Conservation (phyloP, 2,797 vertebrate species). For the Nannoperca obscura region DNA sequence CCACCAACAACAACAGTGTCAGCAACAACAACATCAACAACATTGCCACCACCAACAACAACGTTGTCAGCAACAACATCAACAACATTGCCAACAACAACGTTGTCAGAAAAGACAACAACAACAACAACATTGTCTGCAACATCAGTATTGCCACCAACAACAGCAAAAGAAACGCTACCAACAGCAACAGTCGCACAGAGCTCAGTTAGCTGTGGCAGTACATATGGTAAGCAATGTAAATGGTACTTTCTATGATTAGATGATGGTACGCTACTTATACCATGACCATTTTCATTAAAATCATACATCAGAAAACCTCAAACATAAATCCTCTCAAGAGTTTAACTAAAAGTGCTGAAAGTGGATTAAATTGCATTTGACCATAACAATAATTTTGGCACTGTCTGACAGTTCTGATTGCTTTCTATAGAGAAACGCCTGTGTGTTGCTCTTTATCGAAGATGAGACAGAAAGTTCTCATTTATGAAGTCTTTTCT, state of each 20-base stretch:
- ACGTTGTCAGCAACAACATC: accelerated
- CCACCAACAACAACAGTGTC: not conserved
- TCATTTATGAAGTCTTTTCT: too few species aligned
- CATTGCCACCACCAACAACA: accelerated
- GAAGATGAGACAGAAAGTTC: too few species aligned
- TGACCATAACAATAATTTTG: too few species aligned
- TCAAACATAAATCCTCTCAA: too few species aligned
- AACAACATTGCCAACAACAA: not conserved
- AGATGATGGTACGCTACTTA: not conserved
- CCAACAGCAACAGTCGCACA: not conserved
- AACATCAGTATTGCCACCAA: accelerated
- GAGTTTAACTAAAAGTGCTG: too few species aligned
- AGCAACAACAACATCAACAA: not conserved
- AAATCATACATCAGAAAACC: too few species aligned
- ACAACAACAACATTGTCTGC: not conserved
- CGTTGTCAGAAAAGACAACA: not conserved
- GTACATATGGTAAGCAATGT: constrained; percentile 1
- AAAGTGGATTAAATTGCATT: too few species aligned
- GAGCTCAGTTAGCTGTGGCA: accelerated
- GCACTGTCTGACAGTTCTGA: too few species aligned
- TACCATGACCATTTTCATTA: too few species aligned
- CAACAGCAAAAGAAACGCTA: not conserved
- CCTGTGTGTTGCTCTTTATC: too few species aligned
- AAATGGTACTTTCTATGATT: not conserved
- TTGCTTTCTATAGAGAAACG: too few species aligned